phyloP scores from a whole-genome alignment of 2,888 invertebrate genomes.

The Bellardia pandia region DNA sequence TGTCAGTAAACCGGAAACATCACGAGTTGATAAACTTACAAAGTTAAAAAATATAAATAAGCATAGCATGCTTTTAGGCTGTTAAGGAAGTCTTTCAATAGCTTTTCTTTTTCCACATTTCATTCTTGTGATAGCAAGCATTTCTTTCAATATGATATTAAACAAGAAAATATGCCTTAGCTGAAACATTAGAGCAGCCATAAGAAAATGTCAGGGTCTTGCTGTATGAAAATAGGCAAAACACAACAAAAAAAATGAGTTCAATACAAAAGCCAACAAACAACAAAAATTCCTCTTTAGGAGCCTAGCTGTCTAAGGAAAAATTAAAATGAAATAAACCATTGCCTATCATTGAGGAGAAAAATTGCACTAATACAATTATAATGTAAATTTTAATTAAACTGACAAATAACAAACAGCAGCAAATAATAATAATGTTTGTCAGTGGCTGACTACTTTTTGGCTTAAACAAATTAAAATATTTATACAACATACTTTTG shows the following conservation, averaged over 20 bases:
- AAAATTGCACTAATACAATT: slow-evolving; percentile 4
- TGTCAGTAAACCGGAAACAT: slow-evolving; percentile 71
- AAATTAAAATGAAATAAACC: slow-evolving; percentile 21
- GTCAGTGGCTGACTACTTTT: slow-evolving; percentile 58
- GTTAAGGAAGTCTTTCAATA: slow-evolving; percentile 58
- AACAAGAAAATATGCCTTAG: background rate
- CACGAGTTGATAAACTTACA: slow-evolving; percentile 71
- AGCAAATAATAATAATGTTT: slow-evolving; percentile 13
- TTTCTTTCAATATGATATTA: slow-evolving; percentile 15
- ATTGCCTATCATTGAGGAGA: slow-evolving; percentile 27
- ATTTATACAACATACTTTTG: slow-evolving; percentile 50
- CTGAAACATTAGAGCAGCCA: background rate
- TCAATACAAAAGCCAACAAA: background rate
- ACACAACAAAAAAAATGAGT: slow-evolving; percentile 10
- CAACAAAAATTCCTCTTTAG: background rate
- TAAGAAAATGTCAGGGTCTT: slow-evolving; percentile 67
- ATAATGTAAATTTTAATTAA: slow-evolving; percentile 65
- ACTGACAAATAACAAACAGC: slow-evolving; percentile 33
- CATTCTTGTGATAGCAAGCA: background rate
- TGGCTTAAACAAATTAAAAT: slow-evolving; percentile 68
- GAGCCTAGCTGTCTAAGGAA: slow-evolving; percentile 61
- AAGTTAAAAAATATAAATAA: slow-evolving; percentile 43
- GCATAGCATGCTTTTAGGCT: slow-evolving; percentile 70
- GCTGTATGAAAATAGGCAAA: background rate
- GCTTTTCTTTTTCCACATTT: slow-evolving; percentile 5